These are phyloP conservation scores for Excalfactoria chinensis DNA, from an alignment of 2,113 vertebrate genomes.

Conservation along the genomic window DNA sequence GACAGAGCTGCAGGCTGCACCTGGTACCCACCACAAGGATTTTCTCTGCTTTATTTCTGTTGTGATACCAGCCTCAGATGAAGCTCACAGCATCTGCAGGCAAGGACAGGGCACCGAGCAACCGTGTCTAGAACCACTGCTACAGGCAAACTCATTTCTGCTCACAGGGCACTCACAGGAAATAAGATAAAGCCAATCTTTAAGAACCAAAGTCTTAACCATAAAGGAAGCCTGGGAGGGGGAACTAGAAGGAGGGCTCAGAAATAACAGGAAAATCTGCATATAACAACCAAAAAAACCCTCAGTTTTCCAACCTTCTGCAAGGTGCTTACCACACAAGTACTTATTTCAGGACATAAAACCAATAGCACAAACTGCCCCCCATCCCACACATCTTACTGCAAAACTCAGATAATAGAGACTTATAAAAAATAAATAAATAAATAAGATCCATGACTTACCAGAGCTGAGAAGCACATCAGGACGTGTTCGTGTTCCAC, in stretches of 20 bases:
- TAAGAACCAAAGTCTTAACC: neutral
- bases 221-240: neutral
- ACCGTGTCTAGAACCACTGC: neutral
- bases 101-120: neutral
- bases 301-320: neutral
- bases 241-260: neutral
- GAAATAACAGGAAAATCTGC: neutral
- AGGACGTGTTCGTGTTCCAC: accelerated
- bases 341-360: neutral
- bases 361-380: neutral
- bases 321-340: neutral
- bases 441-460: neutral
- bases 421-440: neutral
- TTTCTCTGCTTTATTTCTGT: accelerated
- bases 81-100: accelerated
- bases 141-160: neutral
- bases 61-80: neutral
- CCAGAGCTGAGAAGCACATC: accelerated
- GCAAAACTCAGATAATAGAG: neutral
- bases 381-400: neutral
- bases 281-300: neutral
- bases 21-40: neutral
- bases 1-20: neutral
- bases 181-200: neutral
- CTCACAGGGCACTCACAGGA: neutral